These are phyloP conservation scores for Neodontobutis hainanensis DNA, from an alignment of 2,113 vertebrate genomes.

Conservation along the genomic window DNA sequence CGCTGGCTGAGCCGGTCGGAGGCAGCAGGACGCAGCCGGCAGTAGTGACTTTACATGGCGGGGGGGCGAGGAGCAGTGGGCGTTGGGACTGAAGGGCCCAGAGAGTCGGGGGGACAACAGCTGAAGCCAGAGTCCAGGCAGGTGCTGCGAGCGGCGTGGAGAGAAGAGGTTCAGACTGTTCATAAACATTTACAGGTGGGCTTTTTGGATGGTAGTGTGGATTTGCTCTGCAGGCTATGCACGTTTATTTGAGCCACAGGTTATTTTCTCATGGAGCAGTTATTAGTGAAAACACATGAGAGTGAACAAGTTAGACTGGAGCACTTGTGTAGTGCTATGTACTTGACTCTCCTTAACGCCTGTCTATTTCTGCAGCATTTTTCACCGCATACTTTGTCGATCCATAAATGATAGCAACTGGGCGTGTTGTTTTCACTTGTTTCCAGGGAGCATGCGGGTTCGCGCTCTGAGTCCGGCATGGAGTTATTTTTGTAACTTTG, in stretches of 20 bases:
- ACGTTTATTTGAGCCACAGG: constrained; percentile 41
- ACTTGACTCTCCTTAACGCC: neutral
- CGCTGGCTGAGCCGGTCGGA: neutral
- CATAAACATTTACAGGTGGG: constrained; percentile 62
- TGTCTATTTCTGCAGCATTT: constrained; percentile 33
- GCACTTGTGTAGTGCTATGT: too few relatives aligned
- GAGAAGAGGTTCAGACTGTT: constrained; percentile 35
- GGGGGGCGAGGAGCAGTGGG: constrained; percentile 42
- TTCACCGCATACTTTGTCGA: constrained; percentile 2
- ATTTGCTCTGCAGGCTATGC: constrained; percentile 44
- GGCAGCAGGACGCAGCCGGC: constrained; percentile 26
- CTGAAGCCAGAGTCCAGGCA: constrained; percentile 10
- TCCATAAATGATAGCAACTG: constrained; percentile 12
- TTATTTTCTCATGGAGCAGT: constrained; percentile 20
- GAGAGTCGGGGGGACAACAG: constrained; percentile 12
- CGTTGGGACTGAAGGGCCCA: neutral
- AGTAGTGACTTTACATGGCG: constrained; percentile 32
- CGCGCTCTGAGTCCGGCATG: constrained; percentile 6
- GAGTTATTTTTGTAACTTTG: constrained; percentile 56
- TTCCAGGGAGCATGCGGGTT: constrained; percentile 22
- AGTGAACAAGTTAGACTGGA: constrained; percentile 12
- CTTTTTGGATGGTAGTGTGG: constrained; percentile 7
- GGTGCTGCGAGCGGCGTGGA: constrained; percentile 15
- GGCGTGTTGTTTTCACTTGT: constrained; percentile 38
- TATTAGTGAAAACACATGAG: constrained; percentile 26